These are phyloP conservation scores for Drosophila affinis DNA, from an alignment of 2,888 invertebrate genomes.

Conservation along the genomic window DNA sequence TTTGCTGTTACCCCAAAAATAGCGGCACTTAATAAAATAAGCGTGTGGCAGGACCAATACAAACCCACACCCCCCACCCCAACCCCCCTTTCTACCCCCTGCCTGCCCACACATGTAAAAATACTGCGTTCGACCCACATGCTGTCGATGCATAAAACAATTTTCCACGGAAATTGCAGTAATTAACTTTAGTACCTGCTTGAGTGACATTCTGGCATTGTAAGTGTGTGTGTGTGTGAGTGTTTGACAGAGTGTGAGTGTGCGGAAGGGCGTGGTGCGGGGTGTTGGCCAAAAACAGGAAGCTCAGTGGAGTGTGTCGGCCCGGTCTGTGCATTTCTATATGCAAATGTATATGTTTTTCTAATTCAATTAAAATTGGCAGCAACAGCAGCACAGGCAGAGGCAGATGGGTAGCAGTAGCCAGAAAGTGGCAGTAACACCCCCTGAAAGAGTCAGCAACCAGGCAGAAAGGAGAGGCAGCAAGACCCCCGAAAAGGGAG, in stretches of 20 bases:
- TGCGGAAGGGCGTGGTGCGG: slow-evolving; percentile 16
- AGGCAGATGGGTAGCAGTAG: neutral
- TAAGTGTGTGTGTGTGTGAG: slow-evolving; percentile 14
- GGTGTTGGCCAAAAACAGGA: slow-evolving; percentile 43
- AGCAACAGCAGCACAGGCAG: slow-evolving; percentile 33
- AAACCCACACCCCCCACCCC: neutral
- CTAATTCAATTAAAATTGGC: slow-evolving; percentile 79
- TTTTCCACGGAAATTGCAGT: slow-evolving; percentile 81
- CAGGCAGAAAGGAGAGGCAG: neutral
- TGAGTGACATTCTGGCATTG: slow-evolving; percentile 72
- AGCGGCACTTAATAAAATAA: slow-evolving; percentile 75
- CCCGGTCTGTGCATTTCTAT: slow-evolving; percentile 14
- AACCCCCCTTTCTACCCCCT: neutral
- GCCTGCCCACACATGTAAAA: slow-evolving; percentile 4
- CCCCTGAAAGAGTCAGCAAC: no score
- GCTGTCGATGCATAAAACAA: slow-evolving; percentile 78
- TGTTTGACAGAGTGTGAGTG: slow-evolving; percentile 7
- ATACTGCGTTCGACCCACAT: slow-evolving; percentile 53
- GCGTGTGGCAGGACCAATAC: slow-evolving; percentile 30
- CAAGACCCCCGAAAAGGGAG: neutral
- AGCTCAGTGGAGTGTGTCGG: slow-evolving; percentile 30
- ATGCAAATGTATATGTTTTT: slow-evolving; percentile 47
- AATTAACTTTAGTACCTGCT: slow-evolving; percentile 81
- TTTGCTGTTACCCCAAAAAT: slow-evolving; percentile 60
- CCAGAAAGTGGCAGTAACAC: neutral